phyloP scores from a whole-genome alignment of 2,888 invertebrate genomes.

The Leptinotarsa tumamoca region DNA sequence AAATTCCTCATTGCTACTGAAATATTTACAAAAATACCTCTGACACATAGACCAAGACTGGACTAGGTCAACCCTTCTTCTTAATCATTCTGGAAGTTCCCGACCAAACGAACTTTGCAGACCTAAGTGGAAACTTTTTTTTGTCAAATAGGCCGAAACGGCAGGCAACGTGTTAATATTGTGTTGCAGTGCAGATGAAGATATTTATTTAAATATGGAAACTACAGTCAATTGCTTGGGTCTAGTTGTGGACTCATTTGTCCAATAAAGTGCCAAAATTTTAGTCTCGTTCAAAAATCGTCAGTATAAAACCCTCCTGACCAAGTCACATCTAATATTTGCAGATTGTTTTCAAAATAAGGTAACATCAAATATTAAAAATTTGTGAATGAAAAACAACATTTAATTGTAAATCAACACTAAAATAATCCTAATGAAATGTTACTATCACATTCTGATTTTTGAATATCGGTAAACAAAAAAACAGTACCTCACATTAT shows the following conservation, averaged over 20 bases:
- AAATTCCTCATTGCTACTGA: too few relatives aligned
- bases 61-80: too few relatives aligned
- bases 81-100: too few relatives aligned
- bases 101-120: too few relatives aligned
- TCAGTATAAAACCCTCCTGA: neutral
- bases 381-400: neutral
- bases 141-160: too few relatives aligned
- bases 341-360: neutral
- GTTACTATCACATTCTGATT: constrained; percentile 18
- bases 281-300: neutral
- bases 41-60: too few relatives aligned
- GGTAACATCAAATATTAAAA: neutral
- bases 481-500: neutral
- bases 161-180: too few relatives aligned
- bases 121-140: too few relatives aligned
- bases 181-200: too few relatives aligned
- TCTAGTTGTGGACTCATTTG: neutral
- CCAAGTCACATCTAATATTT: neutral
- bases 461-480: neutral
- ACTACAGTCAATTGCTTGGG: too few relatives aligned
- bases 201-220: too few relatives aligned
- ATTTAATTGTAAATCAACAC: neutral
- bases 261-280: neutral
- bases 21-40: too few relatives aligned
- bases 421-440: constrained; percentile 13